Evolutionary conservation across 2,797 vertebrate species (phyloP), one percentile per base, ranked within the genome.

Genomic region (Oophaga sylvatica): DNA sequence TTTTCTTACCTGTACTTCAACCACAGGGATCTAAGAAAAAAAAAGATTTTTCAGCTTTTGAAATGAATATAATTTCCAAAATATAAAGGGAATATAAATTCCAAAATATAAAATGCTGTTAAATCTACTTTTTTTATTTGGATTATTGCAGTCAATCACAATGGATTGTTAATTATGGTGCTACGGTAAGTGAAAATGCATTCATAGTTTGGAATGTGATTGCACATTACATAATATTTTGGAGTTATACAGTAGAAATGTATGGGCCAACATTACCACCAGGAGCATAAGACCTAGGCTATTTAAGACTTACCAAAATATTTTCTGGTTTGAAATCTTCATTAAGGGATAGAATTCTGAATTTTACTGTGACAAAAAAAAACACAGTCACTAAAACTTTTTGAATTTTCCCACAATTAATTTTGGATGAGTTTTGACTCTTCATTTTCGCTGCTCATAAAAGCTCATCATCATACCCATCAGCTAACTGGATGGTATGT

Each of bases 291-390:
- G 22, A 7, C 8, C 62, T 26, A 26, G 26, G 12, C n/a, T 12
- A 41, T 53, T 35, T 57, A 6, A 53, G 5, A 81, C 92, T 91
- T 89, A 92, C 92, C 90, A 90, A 83, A 65, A 22, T n/a, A 1
- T 45, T 70, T 22, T 83, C 91, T 88, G 90, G 88, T 41, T 0
- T 1, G 0, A 91, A 86, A 88, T 92, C 71, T 77, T 91, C 90
- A 5, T 92, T 82, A 80, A 92, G 31, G 19, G 90, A 89, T 56
- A 92, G 62, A 0, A 93, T 60, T 76, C 89, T 87, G 60, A 93
- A 91, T 31, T 90, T 91, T 80, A 92, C 91, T 92, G 90, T 8
- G 70, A 87, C 85, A 63, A 68, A n/a, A 59, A 35, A 84, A 20
- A 26, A 56, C 41, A 76, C 7, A 53, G 9, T 77, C 22, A 56